phyloP scores from a whole-genome alignment of 2,797 vertebrate genomes.

The Danio jaintianensis region DNA sequence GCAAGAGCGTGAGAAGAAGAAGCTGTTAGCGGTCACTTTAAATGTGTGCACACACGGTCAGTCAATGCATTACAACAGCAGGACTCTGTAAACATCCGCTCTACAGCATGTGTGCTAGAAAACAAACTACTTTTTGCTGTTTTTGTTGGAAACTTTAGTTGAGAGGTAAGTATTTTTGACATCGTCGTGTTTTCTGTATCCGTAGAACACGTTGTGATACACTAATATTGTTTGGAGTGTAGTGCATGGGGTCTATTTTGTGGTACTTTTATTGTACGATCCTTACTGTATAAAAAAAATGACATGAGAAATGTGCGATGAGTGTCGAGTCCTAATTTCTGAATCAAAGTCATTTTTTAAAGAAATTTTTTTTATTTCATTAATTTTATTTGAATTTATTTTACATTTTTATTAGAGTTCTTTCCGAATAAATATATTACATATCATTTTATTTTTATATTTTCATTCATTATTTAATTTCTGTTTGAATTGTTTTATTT shows the following conservation, averaged over 20 bases:
- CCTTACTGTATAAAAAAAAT: constrained; percentile 60
- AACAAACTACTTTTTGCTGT: too few species aligned
- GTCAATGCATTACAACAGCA: constrained; percentile 33
- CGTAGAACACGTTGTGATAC: constrained; percentile 57
- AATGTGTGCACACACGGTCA: constrained; percentile 42
- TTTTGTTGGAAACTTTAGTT: constrained; percentile 60
- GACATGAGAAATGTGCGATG: constrained; percentile 41
- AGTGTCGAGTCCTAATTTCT: constrained; percentile 23
- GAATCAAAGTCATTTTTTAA: too few species aligned
- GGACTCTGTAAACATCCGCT: constrained; percentile 42
- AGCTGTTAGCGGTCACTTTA: constrained; percentile 51
- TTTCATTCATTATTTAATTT: not conserved
- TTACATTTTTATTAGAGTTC: too few species aligned
- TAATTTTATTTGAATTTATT: not conserved
- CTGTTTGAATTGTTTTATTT: not conserved
- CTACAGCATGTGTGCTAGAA: constrained; percentile 72
- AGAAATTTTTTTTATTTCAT: not conserved
- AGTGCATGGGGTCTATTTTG: constrained; percentile 63
- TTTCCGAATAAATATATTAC: not conserved
- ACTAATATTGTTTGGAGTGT: constrained; percentile 60
- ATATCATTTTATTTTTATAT: not conserved
- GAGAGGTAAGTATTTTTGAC: constrained; percentile 66
- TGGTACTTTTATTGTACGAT: constrained; percentile 57
- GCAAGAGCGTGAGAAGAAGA: not conserved
- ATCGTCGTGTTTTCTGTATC: constrained; percentile 60